Conservation (phyloP, 2,888 invertebrate genomes). For the Eledona agricola region DNA sequence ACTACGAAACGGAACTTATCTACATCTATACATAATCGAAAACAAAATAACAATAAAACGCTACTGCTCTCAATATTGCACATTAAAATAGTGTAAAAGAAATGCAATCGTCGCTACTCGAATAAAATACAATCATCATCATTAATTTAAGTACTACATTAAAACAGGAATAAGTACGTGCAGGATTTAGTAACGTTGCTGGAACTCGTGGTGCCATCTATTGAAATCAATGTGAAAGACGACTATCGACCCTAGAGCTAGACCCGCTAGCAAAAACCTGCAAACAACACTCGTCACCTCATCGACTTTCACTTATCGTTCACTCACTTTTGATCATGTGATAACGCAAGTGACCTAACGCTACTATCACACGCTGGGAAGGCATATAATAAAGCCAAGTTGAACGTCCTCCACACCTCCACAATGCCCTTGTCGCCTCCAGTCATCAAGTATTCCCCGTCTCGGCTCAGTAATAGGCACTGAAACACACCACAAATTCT, state of each 20-base stretch:
- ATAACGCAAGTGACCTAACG: conserved; percentile 92
- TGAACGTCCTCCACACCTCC: conserved; percentile 98
- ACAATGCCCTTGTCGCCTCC: conserved; percentile 97
- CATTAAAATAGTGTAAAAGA: conserved; percentile 28
- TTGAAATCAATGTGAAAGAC: conserved; percentile 99
- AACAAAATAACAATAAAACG: conserved; percentile 34
- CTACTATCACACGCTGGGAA: conserved; percentile 97
- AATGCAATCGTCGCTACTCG: conserved; percentile 17
- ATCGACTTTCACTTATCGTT: too few species aligned
- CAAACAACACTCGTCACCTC: too few species aligned
- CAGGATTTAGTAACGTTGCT: conserved; percentile 80
- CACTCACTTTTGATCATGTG: conserved; percentile 97
- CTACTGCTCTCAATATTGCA: conserved; percentile 38
- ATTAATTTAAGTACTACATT: conserved; percentile 33
- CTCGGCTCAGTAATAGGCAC: conserved; percentile 93
- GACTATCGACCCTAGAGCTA: conserved; percentile 96
- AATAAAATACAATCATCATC: conserved; percentile 35
- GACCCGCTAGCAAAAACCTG: conserved; percentile 95
- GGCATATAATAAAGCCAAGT: conserved; percentile 95
- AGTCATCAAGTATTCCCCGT: conserved; percentile 98
- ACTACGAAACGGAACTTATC: conserved; percentile 29
- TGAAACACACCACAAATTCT: conserved; percentile 60
- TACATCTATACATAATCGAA: conserved; percentile 30
- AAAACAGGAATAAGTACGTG: conserved; percentile 35
- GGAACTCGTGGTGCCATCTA: conserved; percentile 96